Evolutionary conservation across 2,888 invertebrate genomes (phyloP).

Genomic region (Sminthurinus aureus): DNA sequence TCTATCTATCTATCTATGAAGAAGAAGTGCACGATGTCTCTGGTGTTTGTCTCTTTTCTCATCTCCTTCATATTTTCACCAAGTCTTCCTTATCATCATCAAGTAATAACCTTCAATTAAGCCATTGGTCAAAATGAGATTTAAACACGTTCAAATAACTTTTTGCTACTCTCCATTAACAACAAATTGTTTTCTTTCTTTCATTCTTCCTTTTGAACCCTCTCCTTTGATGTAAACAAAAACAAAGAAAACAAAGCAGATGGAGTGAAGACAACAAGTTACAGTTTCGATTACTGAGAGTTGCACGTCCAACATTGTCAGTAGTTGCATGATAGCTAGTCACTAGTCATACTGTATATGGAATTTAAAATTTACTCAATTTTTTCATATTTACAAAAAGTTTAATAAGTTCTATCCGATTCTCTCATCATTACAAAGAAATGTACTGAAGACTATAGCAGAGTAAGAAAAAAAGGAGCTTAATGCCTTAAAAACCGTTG

Average conservation of each 20-base stretch:
- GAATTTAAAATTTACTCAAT: too few relatives aligned
- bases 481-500: too few relatives aligned
- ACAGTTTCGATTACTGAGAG: not conserved
- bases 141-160: conserved; percentile 16
- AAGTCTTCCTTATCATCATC: conserved; percentile 22
- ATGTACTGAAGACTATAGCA: too few relatives aligned
- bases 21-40: not conserved
- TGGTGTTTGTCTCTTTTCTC: not conserved
- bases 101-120: conserved; percentile 36
- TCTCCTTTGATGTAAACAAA: not conserved
- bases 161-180: conserved; percentile 34
- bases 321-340: not conserved
- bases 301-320: not conserved
- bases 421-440: too few relatives aligned
- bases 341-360: not conserved
- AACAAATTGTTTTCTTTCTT: conserved; percentile 28
- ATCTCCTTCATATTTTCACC: not conserved
- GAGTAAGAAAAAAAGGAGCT: too few relatives aligned
- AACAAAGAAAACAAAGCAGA: not conserved
- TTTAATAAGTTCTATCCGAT: too few relatives aligned
- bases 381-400: too few relatives aligned
- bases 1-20: too few relatives aligned
- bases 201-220: not conserved
- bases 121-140: conserved; percentile 33
- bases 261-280: not conserved